phyloP scores from a whole-genome alignment of 2,113 vertebrate species.

The Falco punctatus region DNA sequence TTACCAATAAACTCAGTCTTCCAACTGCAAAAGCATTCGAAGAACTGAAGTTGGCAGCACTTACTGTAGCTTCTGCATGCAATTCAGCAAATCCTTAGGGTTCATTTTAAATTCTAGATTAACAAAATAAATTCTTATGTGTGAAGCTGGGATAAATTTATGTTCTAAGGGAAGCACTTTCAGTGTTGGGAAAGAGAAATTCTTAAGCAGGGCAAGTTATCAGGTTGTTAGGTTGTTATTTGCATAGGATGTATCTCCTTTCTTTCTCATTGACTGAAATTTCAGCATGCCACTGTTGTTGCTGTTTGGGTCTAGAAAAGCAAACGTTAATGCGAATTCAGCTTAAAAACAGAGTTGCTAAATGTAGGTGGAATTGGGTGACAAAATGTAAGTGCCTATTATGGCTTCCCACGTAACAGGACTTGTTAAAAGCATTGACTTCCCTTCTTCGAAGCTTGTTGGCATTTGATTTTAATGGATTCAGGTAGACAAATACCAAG shows the following conservation, averaged over 20 bases:
- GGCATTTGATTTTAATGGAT: neutral
- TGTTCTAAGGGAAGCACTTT: neutral
- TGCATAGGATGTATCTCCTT: neutral
- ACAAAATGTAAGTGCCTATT: neutral
- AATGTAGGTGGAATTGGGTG: neutral
- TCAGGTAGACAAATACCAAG: neutral
- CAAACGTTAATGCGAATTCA: neutral
- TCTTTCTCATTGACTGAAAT: neutral
- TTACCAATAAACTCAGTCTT: neutral
- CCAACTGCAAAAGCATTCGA: neutral
- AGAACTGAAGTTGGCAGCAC: neutral
- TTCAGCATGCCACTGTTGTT: neutral
- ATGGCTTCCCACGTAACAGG: neutral
- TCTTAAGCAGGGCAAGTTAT: neutral
- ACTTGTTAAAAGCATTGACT: neutral
- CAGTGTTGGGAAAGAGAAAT: neutral
- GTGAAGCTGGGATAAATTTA: neutral
- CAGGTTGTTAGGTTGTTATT: neutral
- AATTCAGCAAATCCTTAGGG: neutral
- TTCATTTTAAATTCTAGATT: neutral
- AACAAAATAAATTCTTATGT: neutral
- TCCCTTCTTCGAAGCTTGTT: neutral
- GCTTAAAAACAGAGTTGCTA: neutral
- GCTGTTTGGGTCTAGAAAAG: neutral
- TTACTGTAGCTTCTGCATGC: neutral